phyloP scores from a whole-genome alignment of 2,888 invertebrate genomes.

The Diadegma fenestrale region DNA sequence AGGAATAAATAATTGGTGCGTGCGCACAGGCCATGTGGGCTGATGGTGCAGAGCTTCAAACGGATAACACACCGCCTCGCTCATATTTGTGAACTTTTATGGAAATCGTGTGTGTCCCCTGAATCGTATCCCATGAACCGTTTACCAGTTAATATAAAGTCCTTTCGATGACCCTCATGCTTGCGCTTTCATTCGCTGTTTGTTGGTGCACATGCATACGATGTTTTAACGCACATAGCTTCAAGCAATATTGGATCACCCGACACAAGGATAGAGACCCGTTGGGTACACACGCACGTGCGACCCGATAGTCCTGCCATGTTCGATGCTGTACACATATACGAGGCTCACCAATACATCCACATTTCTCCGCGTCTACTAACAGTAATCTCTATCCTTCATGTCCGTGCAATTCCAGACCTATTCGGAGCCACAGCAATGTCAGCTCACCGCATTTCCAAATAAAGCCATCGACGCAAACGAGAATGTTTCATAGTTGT shows the following conservation, averaged over 20 bases:
- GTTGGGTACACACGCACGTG: conserved; percentile 31
- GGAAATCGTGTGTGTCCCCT: not conserved
- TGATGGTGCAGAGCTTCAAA: conserved; percentile 16
- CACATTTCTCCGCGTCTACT: conserved; percentile 5
- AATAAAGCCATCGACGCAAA: conserved; percentile 2
- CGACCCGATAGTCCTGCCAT: conserved; percentile 10
- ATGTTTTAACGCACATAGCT: conserved; percentile 52
- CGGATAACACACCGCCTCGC: conserved; percentile 24
- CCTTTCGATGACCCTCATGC: conserved; percentile 20
- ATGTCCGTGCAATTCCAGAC: conserved; percentile 22
- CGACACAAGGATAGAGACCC: not conserved
- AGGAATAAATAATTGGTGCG: conserved; percentile 36
- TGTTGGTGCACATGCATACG: conserved; percentile 14
- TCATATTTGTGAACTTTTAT: conserved; percentile 30
- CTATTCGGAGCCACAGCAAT: conserved; percentile 12
- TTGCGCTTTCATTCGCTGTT: conserved; percentile 27
- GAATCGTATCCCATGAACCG: conserved; percentile 3
- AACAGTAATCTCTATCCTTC: conserved; percentile 40
- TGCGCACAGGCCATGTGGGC: conserved; percentile 9
- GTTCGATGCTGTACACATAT: not conserved
- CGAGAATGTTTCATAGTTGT: conserved; percentile 48
- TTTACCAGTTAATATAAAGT: conserved; percentile 50
- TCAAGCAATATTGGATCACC: conserved; percentile 57
- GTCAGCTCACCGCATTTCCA: conserved; percentile 39
- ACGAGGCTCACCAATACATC: not conserved